Percentiles rank a stretch among this genome's conserved stretches.
phyloP scores from a whole-genome alignment of 2,888 invertebrate genomes.

The Abrostola triplasia region DNA sequence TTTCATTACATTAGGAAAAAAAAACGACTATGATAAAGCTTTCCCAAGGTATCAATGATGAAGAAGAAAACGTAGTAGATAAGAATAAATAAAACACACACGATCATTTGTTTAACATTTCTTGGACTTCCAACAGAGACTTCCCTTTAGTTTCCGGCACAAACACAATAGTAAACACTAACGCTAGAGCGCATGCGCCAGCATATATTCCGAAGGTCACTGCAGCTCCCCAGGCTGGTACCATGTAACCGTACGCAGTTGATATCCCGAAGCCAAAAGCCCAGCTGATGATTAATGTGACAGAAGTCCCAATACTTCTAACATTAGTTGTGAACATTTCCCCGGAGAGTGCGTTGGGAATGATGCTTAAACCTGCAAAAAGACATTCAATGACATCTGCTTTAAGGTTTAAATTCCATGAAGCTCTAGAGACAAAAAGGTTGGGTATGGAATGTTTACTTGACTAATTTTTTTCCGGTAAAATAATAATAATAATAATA shows the following conservation, averaged over 20 bases:
- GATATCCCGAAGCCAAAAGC: slow-evolving; percentile 62
- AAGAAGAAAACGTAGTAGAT: too few relatives aligned
- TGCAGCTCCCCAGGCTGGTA: slow-evolving; percentile 58
- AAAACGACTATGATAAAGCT: too few relatives aligned
- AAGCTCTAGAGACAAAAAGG: too few relatives aligned
- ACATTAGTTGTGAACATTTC: slow-evolving; percentile 69
- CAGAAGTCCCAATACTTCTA: slow-evolving; percentile 61
- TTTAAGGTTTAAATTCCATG: neutral
- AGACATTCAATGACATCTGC: neutral
- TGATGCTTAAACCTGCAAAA: slow-evolving; percentile 64
- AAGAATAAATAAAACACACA: neutral
- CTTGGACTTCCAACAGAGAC: slow-evolving; percentile 65
- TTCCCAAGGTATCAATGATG: too few relatives aligned
- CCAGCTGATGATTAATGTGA: slow-evolving; percentile 64
- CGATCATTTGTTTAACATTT: slow-evolving; percentile 61
- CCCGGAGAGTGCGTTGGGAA: slow-evolving; percentile 65
- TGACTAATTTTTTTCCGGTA: too few relatives aligned
- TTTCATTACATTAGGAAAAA: too few relatives aligned
- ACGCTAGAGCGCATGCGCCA: slow-evolving; percentile 58
- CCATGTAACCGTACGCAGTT: slow-evolving; percentile 59
- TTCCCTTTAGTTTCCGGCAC: slow-evolving; percentile 69
- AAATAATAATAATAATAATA: too few relatives aligned
- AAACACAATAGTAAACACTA: slow-evolving; percentile 60
- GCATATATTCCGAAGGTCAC: slow-evolving; percentile 68
- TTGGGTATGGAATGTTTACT: too few relatives aligned